Conservation (phyloP, 2,797 vertebrate species). For the Crocodylus rhombifer region DNA sequence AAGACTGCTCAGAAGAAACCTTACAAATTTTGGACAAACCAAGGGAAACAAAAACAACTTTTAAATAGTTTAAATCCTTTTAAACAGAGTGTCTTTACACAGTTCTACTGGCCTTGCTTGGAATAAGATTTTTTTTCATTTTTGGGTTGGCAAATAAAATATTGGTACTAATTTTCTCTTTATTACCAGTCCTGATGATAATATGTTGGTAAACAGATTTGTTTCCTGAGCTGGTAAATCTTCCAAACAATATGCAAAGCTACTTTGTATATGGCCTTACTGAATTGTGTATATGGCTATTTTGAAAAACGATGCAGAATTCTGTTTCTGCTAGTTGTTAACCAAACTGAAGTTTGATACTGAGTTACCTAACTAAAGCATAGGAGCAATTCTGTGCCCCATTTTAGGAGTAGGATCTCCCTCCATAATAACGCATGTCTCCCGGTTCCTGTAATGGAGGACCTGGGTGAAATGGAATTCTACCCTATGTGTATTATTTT, state of each 20-base stretch:
- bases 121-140: not conserved
- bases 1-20: conserved; percentile 12
- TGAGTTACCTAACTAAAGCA: too few relatives aligned
- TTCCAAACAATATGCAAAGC: conserved; percentile 13
- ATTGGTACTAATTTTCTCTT: not conserved
- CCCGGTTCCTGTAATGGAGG: too few relatives aligned
- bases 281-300: not conserved
- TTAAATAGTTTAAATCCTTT: not conserved
- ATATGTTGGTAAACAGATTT: not conserved
- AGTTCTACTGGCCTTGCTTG: not conserved
- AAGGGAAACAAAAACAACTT: not conserved
- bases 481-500: not conserved
- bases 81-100: too few relatives aligned
- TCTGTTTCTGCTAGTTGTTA: not conserved
- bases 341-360: too few relatives aligned
- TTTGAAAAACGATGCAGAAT: not conserved
- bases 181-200: not conserved
- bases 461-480: too few relatives aligned
- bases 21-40: not conserved
- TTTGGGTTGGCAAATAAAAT: not conserved
- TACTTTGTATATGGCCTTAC: not conserved
- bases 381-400: not conserved
- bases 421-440: too few relatives aligned
- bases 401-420: too few relatives aligned
- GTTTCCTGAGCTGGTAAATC: not conserved